A percentile compares a stretch with the other conserved stretches of the same genome.
phyloP scores from a whole-genome alignment of 1,140 invertebrate genomes.

The Homalodisca vitripennis region DNA sequence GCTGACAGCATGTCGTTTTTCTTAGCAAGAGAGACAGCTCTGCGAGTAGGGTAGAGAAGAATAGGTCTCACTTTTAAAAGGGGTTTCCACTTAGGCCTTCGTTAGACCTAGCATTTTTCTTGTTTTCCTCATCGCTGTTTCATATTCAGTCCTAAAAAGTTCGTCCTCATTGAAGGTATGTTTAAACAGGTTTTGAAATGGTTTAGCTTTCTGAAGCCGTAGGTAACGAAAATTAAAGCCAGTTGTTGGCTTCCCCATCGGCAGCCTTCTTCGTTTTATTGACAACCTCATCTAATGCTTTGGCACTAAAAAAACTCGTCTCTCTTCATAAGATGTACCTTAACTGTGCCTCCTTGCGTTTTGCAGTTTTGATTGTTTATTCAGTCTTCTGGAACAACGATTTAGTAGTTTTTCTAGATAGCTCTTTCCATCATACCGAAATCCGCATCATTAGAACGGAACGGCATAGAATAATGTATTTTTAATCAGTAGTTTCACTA shows the following conservation, averaged over 20 bases:
- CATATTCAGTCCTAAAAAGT: constrained; percentile 28
- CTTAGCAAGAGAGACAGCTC: constrained; percentile 35
- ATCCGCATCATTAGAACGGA: constrained; percentile 39
- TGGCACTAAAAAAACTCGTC: constrained; percentile 21
- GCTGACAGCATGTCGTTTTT: constrained; percentile 32
- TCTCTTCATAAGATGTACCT: constrained; percentile 30
- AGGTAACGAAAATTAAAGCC: constrained; percentile 34
- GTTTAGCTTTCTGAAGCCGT: constrained; percentile 26
- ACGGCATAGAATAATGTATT: constrained; percentile 42
- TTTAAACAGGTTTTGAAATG: constrained; percentile 31
- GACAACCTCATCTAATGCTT: constrained; percentile 24
- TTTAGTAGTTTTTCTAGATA: constrained; percentile 16
- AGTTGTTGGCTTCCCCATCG: constrained; percentile 23
- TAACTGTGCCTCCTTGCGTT: constrained; percentile 30
- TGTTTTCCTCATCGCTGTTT: constrained; percentile 27
- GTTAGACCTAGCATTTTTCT: constrained; percentile 26
- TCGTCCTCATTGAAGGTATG: constrained; percentile 30
- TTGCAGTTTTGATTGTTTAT: constrained; percentile 23
- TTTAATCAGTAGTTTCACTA: constrained; percentile 41
- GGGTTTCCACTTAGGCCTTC: constrained; percentile 31
- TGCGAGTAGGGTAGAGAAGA: constrained; percentile 29
- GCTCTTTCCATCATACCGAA: constrained; percentile 34
- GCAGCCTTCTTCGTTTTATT: constrained; percentile 22
- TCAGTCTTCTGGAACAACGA: constrained; percentile 28
- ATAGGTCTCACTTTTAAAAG: neutral